Percentiles rank a stretch among this genome's conserved stretches.
Evolutionary conservation across 2,888 invertebrate genomes (phyloP).

Genomic region (Apodemia duryi): DNA sequence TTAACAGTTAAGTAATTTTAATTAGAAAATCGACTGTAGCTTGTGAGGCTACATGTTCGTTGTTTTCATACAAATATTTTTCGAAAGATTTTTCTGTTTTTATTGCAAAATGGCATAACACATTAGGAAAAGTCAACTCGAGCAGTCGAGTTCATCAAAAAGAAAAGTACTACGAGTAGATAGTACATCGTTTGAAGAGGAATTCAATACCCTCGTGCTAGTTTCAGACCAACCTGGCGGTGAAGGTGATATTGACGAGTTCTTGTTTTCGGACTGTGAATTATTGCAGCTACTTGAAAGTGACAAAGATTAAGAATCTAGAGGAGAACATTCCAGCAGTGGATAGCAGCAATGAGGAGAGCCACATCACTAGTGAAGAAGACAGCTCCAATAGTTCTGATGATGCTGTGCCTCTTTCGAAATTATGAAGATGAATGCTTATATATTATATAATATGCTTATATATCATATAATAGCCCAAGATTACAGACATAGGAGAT

Average conservation of each 20-base stretch:
- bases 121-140: constrained; percentile 22
- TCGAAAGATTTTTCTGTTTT: constrained; percentile 20
- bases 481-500: constrained; percentile 25
- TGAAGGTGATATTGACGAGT: constrained; percentile 28
- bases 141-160: constrained; percentile 23
- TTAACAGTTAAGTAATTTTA: constrained; percentile 23
- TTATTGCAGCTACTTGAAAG: constrained; percentile 30
- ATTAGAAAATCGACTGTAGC: constrained; percentile 27
- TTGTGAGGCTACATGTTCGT: constrained; percentile 29
- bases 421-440: neutral
- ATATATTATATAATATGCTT: constrained; percentile 23
- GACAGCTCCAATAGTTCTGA: neutral
- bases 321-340: constrained; percentile 30
- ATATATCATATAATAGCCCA: constrained; percentile 18
- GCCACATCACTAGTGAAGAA: neutral
- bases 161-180: constrained; percentile 25
- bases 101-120: constrained; percentile 24
- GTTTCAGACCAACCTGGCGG: constrained; percentile 30
- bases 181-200: constrained; percentile 26
- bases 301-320: constrained; percentile 20
- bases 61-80: constrained; percentile 20
- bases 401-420: neutral
- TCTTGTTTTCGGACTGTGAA: constrained; percentile 28
- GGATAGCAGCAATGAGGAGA: constrained; percentile 19
- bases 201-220: constrained; percentile 26